phyloP scores from a whole-genome alignment of 2,888 invertebrate genomes.

The Drosophila pullipes region DNA sequence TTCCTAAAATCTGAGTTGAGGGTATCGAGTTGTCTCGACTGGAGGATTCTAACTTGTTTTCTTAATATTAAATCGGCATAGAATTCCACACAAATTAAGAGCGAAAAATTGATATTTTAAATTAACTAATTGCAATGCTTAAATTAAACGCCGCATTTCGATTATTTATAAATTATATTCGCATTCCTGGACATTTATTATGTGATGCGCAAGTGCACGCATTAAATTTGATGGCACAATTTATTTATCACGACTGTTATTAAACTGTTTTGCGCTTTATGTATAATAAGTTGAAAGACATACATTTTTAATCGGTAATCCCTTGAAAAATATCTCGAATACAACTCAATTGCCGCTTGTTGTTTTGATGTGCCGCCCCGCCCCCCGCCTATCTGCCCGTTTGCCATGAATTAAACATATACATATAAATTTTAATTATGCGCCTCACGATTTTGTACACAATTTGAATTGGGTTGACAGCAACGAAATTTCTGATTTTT shows the following conservation, averaged over 20 bases:
- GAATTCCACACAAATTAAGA: not conserved
- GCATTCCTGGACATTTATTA: constrained; percentile 16
- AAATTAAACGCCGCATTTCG: constrained; percentile 6
- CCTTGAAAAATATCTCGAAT: constrained; percentile 8
- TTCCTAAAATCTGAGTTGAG: not conserved
- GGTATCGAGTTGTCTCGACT: not conserved
- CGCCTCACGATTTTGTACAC: constrained; percentile 78
- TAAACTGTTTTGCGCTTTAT: constrained; percentile 48
- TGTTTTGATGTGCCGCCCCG: constrained; percentile 26
- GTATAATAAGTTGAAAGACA: constrained; percentile 27
- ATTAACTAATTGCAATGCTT: not conserved
- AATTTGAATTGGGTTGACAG: constrained; percentile 81
- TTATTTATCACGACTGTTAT: constrained; percentile 34
- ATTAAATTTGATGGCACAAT: constrained; percentile 17
- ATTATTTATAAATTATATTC: not conserved
- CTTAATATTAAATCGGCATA: not conserved
- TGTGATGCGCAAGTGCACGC: constrained; percentile 5
- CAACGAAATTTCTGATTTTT: constrained; percentile 36
- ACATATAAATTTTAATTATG: constrained; percentile 77
- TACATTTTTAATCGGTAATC: constrained; percentile 9
- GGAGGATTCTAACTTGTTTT: not conserved
- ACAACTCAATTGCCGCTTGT: constrained; percentile 70
- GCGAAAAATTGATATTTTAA: not conserved
- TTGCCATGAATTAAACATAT: constrained; percentile 55
- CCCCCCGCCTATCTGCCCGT: not conserved